Evolutionary conservation across 2,888 invertebrate species (phyloP).

Genomic region (Plagodis pulveraria): DNA sequence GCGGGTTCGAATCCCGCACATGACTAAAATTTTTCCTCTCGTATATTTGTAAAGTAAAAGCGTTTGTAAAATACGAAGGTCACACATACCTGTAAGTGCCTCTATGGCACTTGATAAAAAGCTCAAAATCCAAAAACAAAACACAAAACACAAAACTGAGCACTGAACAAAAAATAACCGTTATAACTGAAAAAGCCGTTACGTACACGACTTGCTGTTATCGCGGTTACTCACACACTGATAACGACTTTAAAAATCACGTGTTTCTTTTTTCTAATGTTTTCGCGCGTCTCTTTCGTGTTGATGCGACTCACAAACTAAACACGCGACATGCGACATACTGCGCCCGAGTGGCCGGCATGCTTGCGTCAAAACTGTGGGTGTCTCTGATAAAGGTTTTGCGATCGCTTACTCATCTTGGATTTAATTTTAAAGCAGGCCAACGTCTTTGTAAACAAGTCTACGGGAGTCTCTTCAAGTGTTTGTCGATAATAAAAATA

Average conservation of each 20-base stretch:
- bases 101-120: conserved; percentile 32
- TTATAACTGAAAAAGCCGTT: conserved; percentile 10
- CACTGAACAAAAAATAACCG: conserved; percentile 24
- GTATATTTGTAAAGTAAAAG: no score
- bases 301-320: conserved; percentile 40
- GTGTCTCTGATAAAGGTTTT: conserved; percentile 37
- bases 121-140: conserved; percentile 21
- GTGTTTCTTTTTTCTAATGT: conserved; percentile 42
- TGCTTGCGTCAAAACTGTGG: conserved; percentile 50
- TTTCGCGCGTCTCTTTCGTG: conserved; percentile 46
- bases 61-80: no score
- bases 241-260: conserved; percentile 42
- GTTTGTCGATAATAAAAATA: no score
- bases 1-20: no score
- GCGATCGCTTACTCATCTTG: conserved; percentile 32
- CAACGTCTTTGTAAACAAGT: conserved; percentile 17
- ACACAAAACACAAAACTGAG: conserved; percentile 14
- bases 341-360: conserved; percentile 32
- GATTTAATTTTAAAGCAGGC: conserved; percentile 9
- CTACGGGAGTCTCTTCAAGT: not conserved
- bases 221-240: conserved; percentile 43
- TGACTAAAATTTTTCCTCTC: no score
- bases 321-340: conserved; percentile 24
- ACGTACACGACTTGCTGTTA: conserved; percentile 25
- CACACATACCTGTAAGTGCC: conserved; percentile 34